These are phyloP conservation scores for Myoxocephalus aenaeus DNA, from an alignment of 2,797 vertebrate species.

Conservation along the genomic window DNA sequence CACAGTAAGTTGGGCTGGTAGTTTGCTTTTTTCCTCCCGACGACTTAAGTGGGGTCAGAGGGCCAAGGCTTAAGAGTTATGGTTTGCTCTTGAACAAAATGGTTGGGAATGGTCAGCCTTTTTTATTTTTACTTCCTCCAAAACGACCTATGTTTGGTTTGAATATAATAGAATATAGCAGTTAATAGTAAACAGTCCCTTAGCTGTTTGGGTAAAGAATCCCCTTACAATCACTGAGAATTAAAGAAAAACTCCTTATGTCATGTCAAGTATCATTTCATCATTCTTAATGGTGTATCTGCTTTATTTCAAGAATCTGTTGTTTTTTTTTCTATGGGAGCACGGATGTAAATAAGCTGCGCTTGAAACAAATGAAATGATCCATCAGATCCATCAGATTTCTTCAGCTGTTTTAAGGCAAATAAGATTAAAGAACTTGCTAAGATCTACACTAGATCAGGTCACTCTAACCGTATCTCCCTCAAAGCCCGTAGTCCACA, in stretches of 20 bases:
- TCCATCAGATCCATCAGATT: conserved; percentile 8
- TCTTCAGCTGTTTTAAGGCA: conserved; percentile 24
- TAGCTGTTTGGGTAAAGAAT: conserved; percentile 5
- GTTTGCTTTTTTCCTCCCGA: background rate
- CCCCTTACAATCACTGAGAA: background rate
- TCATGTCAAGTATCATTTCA: conserved; percentile 7
- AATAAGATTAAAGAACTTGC: conserved; percentile 35
- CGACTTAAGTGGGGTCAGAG: background rate
- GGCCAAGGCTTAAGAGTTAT: too few species aligned
- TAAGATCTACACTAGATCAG: conserved; percentile 26
- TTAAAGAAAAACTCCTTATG: conserved; percentile 21
- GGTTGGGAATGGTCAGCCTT: background rate
- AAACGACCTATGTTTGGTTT: background rate
- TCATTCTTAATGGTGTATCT: background rate
- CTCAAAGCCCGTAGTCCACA: conserved; percentile 40
- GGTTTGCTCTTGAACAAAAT: background rate
- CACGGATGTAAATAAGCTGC: conserved; percentile 3
- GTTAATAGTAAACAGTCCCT: background rate
- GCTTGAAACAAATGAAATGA: conserved; percentile 8
- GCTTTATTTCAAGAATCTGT: conserved; percentile 17
- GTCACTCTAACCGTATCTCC: conserved; percentile 39
- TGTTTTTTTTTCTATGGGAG: background rate
- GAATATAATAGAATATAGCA: background rate
- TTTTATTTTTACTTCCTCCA: background rate
- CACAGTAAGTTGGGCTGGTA: background rate